Percentiles rank a stretch among this genome's conserved stretches.
Evolutionary conservation across 2,888 invertebrate species (phyloP).

Genomic region (Himalopsyche japonica): DNA sequence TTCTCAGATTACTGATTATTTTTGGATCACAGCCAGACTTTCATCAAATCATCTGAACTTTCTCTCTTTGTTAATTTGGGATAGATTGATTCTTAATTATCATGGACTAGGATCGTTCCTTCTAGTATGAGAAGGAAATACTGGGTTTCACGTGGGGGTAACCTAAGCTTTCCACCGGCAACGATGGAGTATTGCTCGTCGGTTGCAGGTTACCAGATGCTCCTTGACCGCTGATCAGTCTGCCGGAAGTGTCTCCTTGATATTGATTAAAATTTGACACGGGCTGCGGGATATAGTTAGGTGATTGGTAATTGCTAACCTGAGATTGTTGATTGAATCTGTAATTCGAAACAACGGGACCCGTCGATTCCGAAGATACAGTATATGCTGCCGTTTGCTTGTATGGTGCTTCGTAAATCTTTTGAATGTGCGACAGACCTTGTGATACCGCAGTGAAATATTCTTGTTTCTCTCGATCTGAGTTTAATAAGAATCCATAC

Average conservation of each 20-base stretch:
- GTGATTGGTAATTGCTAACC: not conserved
- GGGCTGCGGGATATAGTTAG: not conserved
- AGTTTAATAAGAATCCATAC: constrained; percentile 48
- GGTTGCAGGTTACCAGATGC: constrained; percentile 5
- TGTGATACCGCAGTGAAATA: constrained; percentile 47
- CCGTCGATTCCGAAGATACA: not conserved
- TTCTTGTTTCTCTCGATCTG: constrained; percentile 46
- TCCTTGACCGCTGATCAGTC: constrained; percentile 5
- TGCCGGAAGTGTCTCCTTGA: not conserved
- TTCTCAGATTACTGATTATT: not conserved
- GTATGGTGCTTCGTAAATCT: constrained; percentile 29
- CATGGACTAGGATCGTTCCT: constrained; percentile 24
- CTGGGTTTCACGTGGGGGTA: constrained; percentile 41
- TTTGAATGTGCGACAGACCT: constrained; percentile 41
- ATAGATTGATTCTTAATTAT: not conserved
- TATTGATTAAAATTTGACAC: not conserved
- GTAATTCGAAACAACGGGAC: not conserved
- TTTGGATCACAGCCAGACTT: not conserved
- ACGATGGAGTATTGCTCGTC: not conserved
- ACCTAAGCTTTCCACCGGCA: constrained; percentile 48
- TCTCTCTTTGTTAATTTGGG: not conserved
- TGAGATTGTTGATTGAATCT: not conserved
- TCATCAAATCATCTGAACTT: not conserved
- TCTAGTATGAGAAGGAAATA: constrained; percentile 40
- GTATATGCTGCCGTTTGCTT: not conserved